These are phyloP conservation scores for Heteromurus nitidus DNA, from an alignment of 2,888 invertebrate species.

Conservation along the genomic window DNA sequence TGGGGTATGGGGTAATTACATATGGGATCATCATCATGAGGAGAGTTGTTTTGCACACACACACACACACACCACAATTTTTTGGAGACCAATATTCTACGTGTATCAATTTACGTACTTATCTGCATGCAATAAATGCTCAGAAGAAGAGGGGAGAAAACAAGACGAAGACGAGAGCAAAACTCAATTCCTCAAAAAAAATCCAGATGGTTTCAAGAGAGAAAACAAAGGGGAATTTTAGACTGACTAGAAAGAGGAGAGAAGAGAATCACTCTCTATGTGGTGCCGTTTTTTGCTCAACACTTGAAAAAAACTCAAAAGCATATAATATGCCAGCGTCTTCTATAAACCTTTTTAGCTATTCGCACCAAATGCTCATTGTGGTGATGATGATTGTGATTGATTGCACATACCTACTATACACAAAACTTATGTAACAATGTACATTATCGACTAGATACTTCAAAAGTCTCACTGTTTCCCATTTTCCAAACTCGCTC, in stretches of 20 bases:
- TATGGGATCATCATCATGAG: background rate
- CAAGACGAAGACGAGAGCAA: too few species aligned
- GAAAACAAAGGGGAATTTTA: background rate
- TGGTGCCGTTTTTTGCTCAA: slow-evolving; percentile 8
- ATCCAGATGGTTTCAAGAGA: background rate
- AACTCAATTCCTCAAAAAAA: background rate
- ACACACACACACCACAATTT: slow-evolving; percentile 26
- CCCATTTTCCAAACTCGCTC: too few species aligned
- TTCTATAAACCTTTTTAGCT: too few species aligned
- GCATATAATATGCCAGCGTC: background rate
- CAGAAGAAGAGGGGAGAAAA: slow-evolving; percentile 14
- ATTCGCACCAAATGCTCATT: too few species aligned
- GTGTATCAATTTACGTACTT: slow-evolving; percentile 61
- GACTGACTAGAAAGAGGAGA: background rate
- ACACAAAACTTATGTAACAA: too few species aligned
- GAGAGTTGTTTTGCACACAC: slow-evolving; percentile 10
- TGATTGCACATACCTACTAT: background rate
- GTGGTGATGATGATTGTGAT: background rate
- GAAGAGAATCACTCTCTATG: background rate
- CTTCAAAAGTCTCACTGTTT: too few species aligned
- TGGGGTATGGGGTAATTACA: background rate
- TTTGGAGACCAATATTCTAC: slow-evolving; percentile 60
- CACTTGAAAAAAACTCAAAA: background rate
- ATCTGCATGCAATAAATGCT: slow-evolving; percentile 18
- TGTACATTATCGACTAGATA: too few species aligned